Base-by-base conservation (phyloP, 2,888 invertebrate species). In the Diplazon laetatorius region DNA sequence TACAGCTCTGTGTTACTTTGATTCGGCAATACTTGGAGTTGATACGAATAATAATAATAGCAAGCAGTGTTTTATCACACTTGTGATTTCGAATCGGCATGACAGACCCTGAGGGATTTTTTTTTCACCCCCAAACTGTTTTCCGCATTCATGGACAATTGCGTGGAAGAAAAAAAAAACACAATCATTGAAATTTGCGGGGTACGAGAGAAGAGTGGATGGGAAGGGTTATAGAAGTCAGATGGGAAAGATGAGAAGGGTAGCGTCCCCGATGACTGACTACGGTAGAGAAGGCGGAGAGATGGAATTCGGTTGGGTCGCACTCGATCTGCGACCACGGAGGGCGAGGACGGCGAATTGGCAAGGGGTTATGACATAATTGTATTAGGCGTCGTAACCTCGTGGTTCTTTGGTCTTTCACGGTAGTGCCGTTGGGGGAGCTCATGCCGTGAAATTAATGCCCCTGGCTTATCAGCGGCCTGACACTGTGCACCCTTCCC, bases 301-400 rank as follows among this genome's bases (percentile, higher is more conserved):
- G 76, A 60, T n/a, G n/a, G n/a, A 65, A 30, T 35, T 9, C n/a
- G 22, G 20, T 35, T 16, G 30, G 14, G 4, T 5, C 76, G 70
- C 79, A 75, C 69, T 70, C 65, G 65, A 59, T 73, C 73, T 74
- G 77, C n/a, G n/a, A 37, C 63, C 52, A 66, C 55, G 60, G 68
- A 59, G 50, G 52, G 68, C 69, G 79, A n/a, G 74, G 82, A 82
- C 62, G 76, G 76, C 82, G 83, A 85, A 84, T 85, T 84, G 86
- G 85, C 88, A 88, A 86, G 88, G 89, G 89, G 89, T 89, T 88
- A 88, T 86, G 86, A 89, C 87, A 89, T 90, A 90, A 90, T 90
- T 90, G 89, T 89, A 90, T 90, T 90, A 89, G 88, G 87, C 86
- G 85, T 78, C 50, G 62, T 46, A 70, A 69, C 65, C 59, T 62